phyloP scores from a whole-genome alignment of 2,888 invertebrate genomes.

The Oscheius onirici region DNA sequence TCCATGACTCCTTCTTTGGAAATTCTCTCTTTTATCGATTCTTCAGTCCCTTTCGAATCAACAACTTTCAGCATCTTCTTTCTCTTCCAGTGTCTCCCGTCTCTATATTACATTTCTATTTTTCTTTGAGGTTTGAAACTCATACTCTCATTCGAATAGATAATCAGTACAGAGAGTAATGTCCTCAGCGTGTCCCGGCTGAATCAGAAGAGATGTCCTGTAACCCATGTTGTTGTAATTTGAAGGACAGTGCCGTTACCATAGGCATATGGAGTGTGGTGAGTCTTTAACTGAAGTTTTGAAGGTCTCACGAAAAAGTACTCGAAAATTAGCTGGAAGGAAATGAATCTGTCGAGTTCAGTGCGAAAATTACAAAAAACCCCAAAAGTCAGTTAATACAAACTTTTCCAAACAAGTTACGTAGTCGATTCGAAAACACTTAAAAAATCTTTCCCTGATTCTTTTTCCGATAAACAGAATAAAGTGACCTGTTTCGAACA shows the following conservation, averaged over 20 bases:
- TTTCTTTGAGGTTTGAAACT: neutral
- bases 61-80: neutral
- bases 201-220: slow-evolving; percentile 48
- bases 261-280: slow-evolving; percentile 71
- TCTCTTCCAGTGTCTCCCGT: neutral
- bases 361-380: too few species aligned
- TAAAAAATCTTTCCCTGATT: too few species aligned
- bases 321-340: too few species aligned
- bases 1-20: slow-evolving; percentile 1
- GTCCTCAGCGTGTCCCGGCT: slow-evolving; percentile 25
- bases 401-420: too few species aligned
- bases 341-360: neutral
- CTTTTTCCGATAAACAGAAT: too few species aligned
- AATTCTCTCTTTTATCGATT: slow-evolving; percentile 17
- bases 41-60: neutral
- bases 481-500: too few species aligned
- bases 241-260: slow-evolving; percentile 70
- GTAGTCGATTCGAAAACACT: too few species aligned
- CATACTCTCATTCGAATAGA: neutral
- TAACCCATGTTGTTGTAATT: slow-evolving; percentile 70
- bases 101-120: slow-evolving; percentile 4
- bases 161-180: slow-evolving; percentile 7
- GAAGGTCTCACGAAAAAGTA: neutral
- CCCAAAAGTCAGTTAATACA: too few species aligned
- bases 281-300: slow-evolving; percentile 40